Conservation (phyloP, 2,113 vertebrate species). For the Caracal caracal region DNA sequence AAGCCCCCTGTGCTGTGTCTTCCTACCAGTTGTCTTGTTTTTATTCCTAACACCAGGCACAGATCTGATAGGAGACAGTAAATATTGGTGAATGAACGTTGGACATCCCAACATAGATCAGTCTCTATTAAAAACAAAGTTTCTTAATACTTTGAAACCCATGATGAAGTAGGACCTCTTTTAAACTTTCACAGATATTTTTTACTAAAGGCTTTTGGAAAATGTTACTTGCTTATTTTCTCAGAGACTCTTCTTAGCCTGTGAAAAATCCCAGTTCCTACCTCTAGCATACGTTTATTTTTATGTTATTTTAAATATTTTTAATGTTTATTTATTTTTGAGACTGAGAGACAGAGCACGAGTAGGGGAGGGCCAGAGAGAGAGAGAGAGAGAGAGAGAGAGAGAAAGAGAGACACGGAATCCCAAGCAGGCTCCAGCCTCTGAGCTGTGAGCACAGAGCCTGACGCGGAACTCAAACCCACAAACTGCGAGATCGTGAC, state of each 20-base stretch:
- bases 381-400: too few species aligned
- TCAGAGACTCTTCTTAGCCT: background rate
- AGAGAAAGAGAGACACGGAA: too few species aligned
- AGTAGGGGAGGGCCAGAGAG: too few species aligned
- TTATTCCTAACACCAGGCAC: background rate
- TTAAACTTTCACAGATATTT: background rate
- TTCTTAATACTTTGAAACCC: slow-evolving; percentile 5
- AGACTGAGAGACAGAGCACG: too few species aligned
- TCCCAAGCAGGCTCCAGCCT: too few species aligned
- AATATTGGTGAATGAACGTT: background rate
- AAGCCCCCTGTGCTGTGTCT: background rate
- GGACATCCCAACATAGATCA: background rate
- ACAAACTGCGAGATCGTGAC: too few species aligned
- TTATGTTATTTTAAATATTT: too few species aligned
- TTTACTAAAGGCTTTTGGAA: background rate
- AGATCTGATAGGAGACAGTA: background rate
- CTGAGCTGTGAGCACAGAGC: too few species aligned
- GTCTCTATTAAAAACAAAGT: too few species aligned
- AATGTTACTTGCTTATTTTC: background rate
- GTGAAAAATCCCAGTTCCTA: background rate
- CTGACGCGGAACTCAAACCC: too few species aligned
- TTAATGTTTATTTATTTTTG: too few species aligned
- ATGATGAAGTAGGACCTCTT: background rate
- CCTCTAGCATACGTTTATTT: background rate
- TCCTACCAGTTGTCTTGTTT: background rate